These are phyloP conservation scores for Ctenosaura bakeri DNA, from an alignment of 2,797 vertebrate genomes.

Conservation along the genomic window DNA sequence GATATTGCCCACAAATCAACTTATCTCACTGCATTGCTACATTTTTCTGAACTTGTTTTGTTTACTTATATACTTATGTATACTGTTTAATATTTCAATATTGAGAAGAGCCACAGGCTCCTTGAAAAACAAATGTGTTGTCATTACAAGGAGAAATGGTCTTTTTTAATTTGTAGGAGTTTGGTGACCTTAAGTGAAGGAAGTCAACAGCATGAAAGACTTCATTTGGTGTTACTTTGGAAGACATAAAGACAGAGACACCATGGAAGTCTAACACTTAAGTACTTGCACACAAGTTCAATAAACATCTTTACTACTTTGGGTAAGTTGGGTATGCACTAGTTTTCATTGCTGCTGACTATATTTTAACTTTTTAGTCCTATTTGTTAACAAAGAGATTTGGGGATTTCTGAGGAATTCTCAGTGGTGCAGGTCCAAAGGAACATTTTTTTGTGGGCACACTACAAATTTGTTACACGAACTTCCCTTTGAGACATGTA, in stretches of 20 bases:
- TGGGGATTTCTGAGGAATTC: background rate
- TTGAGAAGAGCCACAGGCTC: background rate
- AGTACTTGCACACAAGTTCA: background rate
- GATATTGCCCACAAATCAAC: background rate
- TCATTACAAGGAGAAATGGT: background rate
- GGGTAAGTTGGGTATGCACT: background rate
- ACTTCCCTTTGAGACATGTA: too few species aligned
- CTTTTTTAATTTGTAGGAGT: background rate
- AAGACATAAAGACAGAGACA: slow-evolving; percentile 7
- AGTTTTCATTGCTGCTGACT: background rate
- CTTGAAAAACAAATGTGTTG: background rate
- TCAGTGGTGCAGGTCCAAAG: background rate
- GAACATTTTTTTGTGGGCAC: background rate
- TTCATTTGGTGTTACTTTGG: slow-evolving; percentile 9
- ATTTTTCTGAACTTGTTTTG: background rate
- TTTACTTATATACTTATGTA: background rate
- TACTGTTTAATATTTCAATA: background rate
- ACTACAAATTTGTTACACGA: background rate
- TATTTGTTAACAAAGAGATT: background rate
- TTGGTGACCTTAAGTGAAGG: background rate
- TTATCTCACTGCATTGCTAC: background rate
- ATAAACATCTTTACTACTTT: slow-evolving; percentile 15
- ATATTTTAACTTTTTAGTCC: background rate
- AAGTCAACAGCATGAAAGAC: background rate
- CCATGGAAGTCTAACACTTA: slow-evolving; percentile 2